Conservation (phyloP, 2,797 vertebrate genomes). For the Setipinna tenuifilis region DNA sequence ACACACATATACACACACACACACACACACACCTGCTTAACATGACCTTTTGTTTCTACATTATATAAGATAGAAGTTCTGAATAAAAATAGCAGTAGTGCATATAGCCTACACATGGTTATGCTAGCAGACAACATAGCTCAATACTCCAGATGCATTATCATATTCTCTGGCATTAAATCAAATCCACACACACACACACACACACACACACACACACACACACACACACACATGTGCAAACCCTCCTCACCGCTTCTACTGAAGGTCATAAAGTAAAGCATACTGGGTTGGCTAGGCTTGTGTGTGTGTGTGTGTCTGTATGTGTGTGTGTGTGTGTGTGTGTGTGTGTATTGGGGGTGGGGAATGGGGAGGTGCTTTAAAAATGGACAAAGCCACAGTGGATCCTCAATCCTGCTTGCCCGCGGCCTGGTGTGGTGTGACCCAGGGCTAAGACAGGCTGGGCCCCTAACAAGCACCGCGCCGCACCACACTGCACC, state of each 20-base stretch:
- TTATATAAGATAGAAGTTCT: not conserved
- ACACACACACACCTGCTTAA: constrained; percentile 15
- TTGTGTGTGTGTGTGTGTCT: too few species aligned
- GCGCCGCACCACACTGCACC: not conserved
- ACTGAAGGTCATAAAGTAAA: too few species aligned
- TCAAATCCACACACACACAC: not conserved
- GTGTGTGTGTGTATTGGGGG: not conserved
- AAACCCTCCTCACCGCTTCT: too few species aligned
- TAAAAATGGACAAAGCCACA: not conserved
- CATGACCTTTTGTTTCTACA: not conserved
- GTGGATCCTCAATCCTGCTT: not conserved
- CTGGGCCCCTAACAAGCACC: not conserved
- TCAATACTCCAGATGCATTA: not conserved
- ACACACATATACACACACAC: constrained; percentile 29
- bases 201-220: not conserved
- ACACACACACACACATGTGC: too few species aligned
- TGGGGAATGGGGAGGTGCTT: not conserved
- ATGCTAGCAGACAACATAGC: not conserved
- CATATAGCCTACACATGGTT: not conserved
- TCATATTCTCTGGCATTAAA: not conserved
- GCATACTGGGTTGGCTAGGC: too few species aligned
- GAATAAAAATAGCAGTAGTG: not conserved
- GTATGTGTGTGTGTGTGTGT: too few species aligned
- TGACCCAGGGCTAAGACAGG: constrained; percentile 6
- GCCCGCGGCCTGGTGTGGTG: not conserved